These are phyloP conservation scores for Formica selysi DNA, from an alignment of 1,140 invertebrate species.

Conservation along the genomic window DNA sequence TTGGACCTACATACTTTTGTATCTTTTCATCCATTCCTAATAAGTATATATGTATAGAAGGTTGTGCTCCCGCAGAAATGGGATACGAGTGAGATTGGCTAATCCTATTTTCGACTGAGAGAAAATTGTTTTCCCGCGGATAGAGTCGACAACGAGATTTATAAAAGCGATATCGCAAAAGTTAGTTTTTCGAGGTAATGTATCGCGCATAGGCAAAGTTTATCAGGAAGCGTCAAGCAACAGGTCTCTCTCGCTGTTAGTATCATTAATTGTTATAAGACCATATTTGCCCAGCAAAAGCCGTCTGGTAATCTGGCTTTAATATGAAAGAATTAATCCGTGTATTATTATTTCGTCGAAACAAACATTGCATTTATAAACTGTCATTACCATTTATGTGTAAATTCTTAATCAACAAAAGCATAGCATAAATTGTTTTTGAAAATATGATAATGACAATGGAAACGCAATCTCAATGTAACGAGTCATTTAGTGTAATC, in stretches of 20 bases:
- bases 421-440: neutral
- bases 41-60: neutral
- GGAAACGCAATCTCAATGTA: neutral
- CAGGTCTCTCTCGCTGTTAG: conserved; percentile 20
- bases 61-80: conserved; percentile 35
- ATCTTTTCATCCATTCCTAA: neutral
- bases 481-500: neutral
- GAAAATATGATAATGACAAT: conserved; percentile 16
- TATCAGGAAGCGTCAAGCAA: conserved; percentile 35
- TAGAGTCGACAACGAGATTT: conserved; percentile 27
- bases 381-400: neutral
- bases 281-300: neutral
- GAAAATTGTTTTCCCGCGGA: conserved; percentile 3
- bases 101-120: conserved; percentile 55
- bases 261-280: conserved; percentile 37
- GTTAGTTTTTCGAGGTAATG: conserved; percentile 5
- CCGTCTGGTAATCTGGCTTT: neutral
- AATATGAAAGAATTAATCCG: conserved; percentile 30
- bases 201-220: conserved; percentile 9
- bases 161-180: neutral
- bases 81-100: conserved; percentile 13
- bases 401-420: neutral
- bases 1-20: neutral
- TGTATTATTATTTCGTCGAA: conserved; percentile 1
- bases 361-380: conserved; percentile 1